Percentiles rank a stretch among this genome's conserved stretches.
Evolutionary conservation across 2,888 invertebrate genomes (phyloP).

Genomic region (Eupithecia vulgata): DNA sequence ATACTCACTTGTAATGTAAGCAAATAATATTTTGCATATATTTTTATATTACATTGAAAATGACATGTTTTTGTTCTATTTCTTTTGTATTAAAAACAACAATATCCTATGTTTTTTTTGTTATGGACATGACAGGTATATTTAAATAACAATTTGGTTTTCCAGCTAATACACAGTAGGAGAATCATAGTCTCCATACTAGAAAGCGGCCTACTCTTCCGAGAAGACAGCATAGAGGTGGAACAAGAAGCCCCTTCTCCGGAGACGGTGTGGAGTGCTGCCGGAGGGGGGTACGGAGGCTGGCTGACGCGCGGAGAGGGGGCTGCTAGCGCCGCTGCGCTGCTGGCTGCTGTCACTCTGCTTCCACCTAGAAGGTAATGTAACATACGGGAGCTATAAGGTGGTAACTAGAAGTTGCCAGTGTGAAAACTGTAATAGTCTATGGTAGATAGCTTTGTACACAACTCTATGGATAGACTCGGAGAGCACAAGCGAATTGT

Average conservation of each 20-base stretch:
- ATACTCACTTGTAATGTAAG: too few relatives aligned
- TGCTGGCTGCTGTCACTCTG: slow-evolving; percentile 49
- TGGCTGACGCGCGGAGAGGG: slow-evolving; percentile 8
- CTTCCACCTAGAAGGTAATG: slow-evolving; percentile 54
- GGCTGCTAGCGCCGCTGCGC: slow-evolving; percentile 37
- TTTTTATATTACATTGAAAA: too few relatives aligned
- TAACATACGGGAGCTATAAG: too few relatives aligned
- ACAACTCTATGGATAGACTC: too few relatives aligned
- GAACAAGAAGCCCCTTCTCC: slow-evolving; percentile 68
- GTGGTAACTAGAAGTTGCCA: too few relatives aligned
- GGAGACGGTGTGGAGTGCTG: slow-evolving; percentile 60
- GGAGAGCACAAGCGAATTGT: too few relatives aligned
- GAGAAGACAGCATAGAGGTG: slow-evolving; percentile 73
- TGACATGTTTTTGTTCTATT: too few relatives aligned
- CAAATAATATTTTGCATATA: too few relatives aligned
- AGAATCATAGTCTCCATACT: slow-evolving; percentile 68
- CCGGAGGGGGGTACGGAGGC: slow-evolving; percentile 58
- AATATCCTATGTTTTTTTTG: too few relatives aligned
- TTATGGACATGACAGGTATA: too few relatives aligned
- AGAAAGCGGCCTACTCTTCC: slow-evolving; percentile 74
- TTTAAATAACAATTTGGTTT: slow-evolving; percentile 13
- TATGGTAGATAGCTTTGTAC: too few relatives aligned
- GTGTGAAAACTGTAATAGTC: not conserved
- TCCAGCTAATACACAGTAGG: slow-evolving; percentile 66
- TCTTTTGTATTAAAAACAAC: too few relatives aligned